A percentile compares a stretch with the other conserved stretches of the same genome.
Conservation (phyloP, 1,140 invertebrate species). For the Archegozetes longisetosus region DNA sequence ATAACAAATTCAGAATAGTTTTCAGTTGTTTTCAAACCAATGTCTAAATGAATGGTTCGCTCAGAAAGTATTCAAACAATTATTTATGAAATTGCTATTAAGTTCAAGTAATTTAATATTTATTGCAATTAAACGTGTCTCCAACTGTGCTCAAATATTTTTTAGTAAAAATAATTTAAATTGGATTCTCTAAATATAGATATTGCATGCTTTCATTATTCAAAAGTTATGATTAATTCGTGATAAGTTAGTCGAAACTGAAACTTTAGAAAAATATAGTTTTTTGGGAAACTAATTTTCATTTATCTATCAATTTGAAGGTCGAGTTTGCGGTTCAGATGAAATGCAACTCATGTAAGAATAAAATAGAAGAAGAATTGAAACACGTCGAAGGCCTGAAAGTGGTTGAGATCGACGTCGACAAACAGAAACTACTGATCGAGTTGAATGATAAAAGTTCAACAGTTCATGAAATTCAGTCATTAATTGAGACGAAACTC, state of each 20-base stretch:
- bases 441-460: slow-evolving; percentile 6
- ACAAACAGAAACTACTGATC: slow-evolving; percentile 6
- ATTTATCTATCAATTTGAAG: slow-evolving; percentile 16
- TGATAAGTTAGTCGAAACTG: too few relatives aligned
- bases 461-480: slow-evolving; percentile 10
- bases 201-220: too few relatives aligned
- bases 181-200: background rate
- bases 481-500: slow-evolving; percentile 8
- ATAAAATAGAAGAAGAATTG: slow-evolving; percentile 3
- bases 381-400: background rate
- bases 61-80: too few relatives aligned
- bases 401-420: slow-evolving; percentile 10
- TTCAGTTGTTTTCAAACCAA: too few relatives aligned
- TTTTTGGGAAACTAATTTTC: background rate
- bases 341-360: slow-evolving; percentile 9
- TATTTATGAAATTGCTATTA: too few relatives aligned
- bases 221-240: too few relatives aligned
- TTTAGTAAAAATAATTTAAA: background rate
- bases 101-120: background rate
- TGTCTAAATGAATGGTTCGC: too few relatives aligned
- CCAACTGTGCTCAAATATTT: background rate
- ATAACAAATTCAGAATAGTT: too few relatives aligned
- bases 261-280: slow-evolving; percentile 1
- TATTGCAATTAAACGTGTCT: background rate
- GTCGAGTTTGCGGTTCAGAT: slow-evolving; percentile 21